These are phyloP conservation scores for Brienomyrus longianalis DNA, from an alignment of 2,113 vertebrate genomes.

Conservation along the genomic window DNA sequence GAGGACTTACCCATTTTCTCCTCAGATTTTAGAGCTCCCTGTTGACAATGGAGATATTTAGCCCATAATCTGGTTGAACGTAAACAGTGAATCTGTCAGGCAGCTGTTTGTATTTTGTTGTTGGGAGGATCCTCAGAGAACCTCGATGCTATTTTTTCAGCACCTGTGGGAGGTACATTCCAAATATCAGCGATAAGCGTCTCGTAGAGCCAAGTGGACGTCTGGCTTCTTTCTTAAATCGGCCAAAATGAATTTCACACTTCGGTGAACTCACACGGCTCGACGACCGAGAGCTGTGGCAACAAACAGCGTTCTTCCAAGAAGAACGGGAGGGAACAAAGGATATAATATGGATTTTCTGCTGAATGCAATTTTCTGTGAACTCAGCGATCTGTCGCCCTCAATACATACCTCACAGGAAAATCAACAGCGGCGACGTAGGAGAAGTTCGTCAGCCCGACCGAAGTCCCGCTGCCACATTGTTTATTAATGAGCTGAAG, in stretches of 20 bases:
- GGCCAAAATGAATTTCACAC: constrained; percentile 16
- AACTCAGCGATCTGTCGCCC: background rate
- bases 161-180: background rate
- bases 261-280: background rate
- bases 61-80: background rate
- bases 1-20: background rate
- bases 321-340: background rate
- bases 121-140: background rate
- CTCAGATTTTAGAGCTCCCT: background rate
- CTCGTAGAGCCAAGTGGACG: background rate
- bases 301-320: background rate
- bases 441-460: background rate
- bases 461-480: background rate
- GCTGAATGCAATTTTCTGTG: background rate
- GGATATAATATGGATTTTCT: background rate
- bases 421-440: constrained; percentile 10
- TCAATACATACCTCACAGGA: background rate
- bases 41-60: background rate
- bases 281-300: background rate
- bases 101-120: background rate
- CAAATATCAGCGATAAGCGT: background rate
- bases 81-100: background rate
- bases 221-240: background rate
- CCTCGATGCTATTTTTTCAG: background rate
- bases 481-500: constrained; percentile 9